Evolutionary conservation across 1,140 invertebrate genomes (phyloP).

Genomic region (Lepidurus apus): DNA sequence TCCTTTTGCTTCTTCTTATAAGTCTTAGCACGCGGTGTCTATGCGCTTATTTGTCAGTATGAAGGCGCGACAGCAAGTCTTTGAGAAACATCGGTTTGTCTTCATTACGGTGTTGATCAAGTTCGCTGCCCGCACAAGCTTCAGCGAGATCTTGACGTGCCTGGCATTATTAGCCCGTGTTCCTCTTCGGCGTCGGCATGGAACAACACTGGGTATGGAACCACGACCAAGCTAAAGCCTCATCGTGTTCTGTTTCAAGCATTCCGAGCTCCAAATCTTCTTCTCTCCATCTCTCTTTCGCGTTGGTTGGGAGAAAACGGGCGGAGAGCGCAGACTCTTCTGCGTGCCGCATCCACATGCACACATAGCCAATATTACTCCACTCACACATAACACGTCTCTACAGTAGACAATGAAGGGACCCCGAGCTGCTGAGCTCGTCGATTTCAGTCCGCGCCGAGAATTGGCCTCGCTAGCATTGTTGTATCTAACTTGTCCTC

Average conservation of each 20-base stretch:
- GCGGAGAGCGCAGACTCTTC: not conserved
- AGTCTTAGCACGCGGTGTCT: not conserved
- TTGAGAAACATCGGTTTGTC: not conserved
- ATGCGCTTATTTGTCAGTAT: not conserved
- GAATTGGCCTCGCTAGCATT: not conserved
- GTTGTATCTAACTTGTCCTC: not conserved
- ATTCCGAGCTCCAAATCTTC: not conserved
- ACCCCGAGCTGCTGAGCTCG: not conserved
- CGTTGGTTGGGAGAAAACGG: not conserved
- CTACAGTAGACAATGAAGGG: constrained; percentile 1
- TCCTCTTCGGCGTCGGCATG: not conserved
- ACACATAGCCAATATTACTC: constrained; percentile 6
- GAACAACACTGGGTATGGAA: not conserved
- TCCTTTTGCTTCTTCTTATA: not conserved
- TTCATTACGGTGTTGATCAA: not conserved
- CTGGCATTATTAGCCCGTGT: not conserved
- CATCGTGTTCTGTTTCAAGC: constrained; percentile 19
- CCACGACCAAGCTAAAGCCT: not conserved
- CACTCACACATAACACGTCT: not conserved
- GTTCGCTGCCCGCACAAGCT: not conserved
- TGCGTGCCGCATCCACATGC: constrained; percentile 1
- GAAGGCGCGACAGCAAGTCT: not conserved
- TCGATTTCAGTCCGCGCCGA: constrained; percentile 6
- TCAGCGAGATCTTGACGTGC: not conserved
- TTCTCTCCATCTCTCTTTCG: not conserved